Base-by-base conservation (phyloP, 2,113 vertebrate species). In the Muntiacus reevesi region DNA sequence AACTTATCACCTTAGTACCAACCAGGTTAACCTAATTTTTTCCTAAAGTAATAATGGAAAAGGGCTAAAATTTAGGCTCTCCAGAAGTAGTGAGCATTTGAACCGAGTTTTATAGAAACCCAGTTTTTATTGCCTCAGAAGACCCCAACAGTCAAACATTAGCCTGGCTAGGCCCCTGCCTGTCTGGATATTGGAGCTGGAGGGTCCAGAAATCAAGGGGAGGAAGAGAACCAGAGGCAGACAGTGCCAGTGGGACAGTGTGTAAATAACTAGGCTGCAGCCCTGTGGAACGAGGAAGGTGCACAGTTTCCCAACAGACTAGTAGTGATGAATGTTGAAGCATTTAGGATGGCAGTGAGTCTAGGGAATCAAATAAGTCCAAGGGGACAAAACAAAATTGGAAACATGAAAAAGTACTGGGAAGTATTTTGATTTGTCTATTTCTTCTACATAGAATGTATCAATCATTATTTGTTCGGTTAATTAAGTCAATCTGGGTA, bases 1-100 rank as follows among this genome's bases (percentile, higher is more conserved):
- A 79, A 85, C 10, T 50, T 82, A 76, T 57, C 76, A 67, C 33
- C 33, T 94, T 76, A 86, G 50, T 52, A 93, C 88, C 83, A 87
- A 55, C 19, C 36, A 82, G 67, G n/a, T 93, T 91, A 87, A 76
- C 76, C 86, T 78, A 82, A 96, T 93, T 91, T 87, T 74, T 78
- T 57, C 60, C 62, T 83, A 11, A 88, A 89, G 40, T 83, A 52
- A 76, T 93, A 82, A 91, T 85, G 60, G 86, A 55, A 92, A 92
- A 91, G 40, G 60, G 16, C 47, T 78, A 17, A 79, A 81, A 93
- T 89, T 52, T 83, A 91, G 94, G 50, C 62, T 91, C 19, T 91
- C 83, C 64, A 60, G 40, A 95, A 87, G 3, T 50, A 36, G 30
- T 36, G 17, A 93, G 76, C 76, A 30, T 89, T 84, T 95, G 43